A percentile compares a stretch with the other conserved stretches of the same genome.
These are phyloP conservation scores for Neogobius melanostomus DNA, from an alignment of 2,113 vertebrate species.

Conservation along the genomic window DNA sequence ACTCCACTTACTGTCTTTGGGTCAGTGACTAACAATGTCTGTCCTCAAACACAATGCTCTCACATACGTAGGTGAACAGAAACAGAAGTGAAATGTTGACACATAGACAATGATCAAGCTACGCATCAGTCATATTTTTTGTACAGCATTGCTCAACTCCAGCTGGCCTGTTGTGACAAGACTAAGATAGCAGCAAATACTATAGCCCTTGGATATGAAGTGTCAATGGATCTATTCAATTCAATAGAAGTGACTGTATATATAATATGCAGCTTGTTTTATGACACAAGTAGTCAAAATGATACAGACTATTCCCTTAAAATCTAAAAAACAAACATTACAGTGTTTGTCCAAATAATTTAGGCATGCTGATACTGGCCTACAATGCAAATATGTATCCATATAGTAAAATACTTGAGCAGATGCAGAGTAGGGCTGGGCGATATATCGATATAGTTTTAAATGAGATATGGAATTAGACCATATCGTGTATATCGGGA, in stretches of 20 bases:
- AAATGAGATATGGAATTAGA: too few relatives aligned
- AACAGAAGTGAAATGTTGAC: constrained; percentile 11
- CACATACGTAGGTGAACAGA: not conserved
- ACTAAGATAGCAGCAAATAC: constrained; percentile 30
- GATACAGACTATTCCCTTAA: not conserved
- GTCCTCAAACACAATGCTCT: not conserved
- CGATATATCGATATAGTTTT: too few relatives aligned
- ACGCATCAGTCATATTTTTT: constrained; percentile 15
- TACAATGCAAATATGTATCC: too few relatives aligned
- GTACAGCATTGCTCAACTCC: constrained; percentile 37
- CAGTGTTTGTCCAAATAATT: too few relatives aligned
- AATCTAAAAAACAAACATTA: not conserved
- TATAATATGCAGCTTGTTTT: not conserved
- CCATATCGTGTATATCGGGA: too few relatives aligned
- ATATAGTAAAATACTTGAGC: too few relatives aligned
- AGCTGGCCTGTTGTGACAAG: constrained; percentile 52
- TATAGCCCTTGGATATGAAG: constrained; percentile 23
- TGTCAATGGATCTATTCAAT: constrained; percentile 17
- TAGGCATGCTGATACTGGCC: too few relatives aligned
- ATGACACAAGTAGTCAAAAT: not conserved
- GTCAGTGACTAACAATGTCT: not conserved
- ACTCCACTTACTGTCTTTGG: not conserved
- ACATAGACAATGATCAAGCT: constrained; percentile 30
- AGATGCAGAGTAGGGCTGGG: too few relatives aligned
- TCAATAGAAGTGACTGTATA: not conserved